Conservation (phyloP, 2,113 vertebrate species). For the Bucco capensis region DNA sequence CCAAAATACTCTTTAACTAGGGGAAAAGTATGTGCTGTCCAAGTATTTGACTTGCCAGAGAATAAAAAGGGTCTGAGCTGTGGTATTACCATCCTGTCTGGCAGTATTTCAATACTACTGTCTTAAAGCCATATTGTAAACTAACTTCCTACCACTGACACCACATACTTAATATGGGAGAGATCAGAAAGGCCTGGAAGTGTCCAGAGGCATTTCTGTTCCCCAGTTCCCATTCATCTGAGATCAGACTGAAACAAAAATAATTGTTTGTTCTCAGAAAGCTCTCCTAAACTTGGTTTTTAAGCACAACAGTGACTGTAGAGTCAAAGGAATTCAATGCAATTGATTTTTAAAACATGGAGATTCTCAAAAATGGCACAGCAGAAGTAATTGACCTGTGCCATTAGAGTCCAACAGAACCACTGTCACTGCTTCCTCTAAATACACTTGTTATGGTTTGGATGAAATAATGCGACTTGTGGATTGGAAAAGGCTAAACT, state of each 20-base stretch:
- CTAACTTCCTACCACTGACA: background rate
- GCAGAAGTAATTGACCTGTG: background rate
- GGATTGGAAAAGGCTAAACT: no score
- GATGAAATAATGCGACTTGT: no score
- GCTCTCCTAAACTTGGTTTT: background rate
- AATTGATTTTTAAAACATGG: background rate
- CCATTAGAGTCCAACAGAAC: accelerated
- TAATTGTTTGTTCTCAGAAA: background rate
- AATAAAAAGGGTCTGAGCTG: background rate
- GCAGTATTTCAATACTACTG: background rate
- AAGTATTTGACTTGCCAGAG: background rate
- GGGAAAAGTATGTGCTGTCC: background rate
- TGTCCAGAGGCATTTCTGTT: background rate
- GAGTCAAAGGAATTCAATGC: background rate
- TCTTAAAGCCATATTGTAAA: background rate
- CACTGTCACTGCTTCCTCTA: background rate
- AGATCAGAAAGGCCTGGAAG: background rate
- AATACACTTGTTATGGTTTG: no score
- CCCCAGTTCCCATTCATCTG: background rate
- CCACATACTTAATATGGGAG: background rate
- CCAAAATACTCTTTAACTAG: background rate
- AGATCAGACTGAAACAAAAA: background rate
- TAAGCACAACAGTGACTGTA: background rate
- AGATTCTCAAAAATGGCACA: background rate
- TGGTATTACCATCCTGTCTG: background rate